Base-by-base conservation (phyloP, 1,140 invertebrate species). In the Fopius arisanus region DNA sequence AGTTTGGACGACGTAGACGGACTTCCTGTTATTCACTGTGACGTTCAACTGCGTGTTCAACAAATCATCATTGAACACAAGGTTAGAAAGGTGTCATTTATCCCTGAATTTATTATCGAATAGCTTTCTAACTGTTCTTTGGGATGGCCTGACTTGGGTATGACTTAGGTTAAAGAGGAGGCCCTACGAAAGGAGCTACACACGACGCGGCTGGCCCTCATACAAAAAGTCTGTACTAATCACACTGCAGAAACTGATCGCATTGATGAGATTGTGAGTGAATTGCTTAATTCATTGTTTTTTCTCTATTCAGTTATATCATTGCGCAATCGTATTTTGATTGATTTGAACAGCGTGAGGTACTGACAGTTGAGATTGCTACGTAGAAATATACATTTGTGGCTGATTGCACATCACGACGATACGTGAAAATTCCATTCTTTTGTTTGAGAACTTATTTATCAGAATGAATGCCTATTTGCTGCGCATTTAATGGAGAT, bases 11-110 rank as follows among this genome's bases (percentile, higher is more conserved):
- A 93, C 76, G 86, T 93, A n/a, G 96, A 97, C 88, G 96, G 96
- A 62, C 88, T 97, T 76, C 91, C 93, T 43, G 91, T 93, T 67
- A 91, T 94, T 74, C 89, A 92, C 77, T 95, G 94, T 82, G 92
- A 94, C 70, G 88, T 95, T 75, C 95, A 96, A 83, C 91, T 92
- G 80, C 86, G 95, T 74, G 87, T 97, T 76, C 91, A 92, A 83
- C 93, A 96, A 82, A 94, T 96, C 74, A 92, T 94, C 75, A 86
- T 91, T 29, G 92, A 94, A 76, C 92, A 96, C 81, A 92, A 92
- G 90, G 94, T 95, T 83, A 48, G 41, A 28, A 68, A 37, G 65
- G 33, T 72, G 1, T 43, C 9, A 51, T 62, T 67, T 51, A 23
- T 4, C 67, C 26, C 63, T 70, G 62, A 19, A 33, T 26, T 66